Conservation (phyloP, 2,797 vertebrate species). For the Sternotherus odoratus region DNA sequence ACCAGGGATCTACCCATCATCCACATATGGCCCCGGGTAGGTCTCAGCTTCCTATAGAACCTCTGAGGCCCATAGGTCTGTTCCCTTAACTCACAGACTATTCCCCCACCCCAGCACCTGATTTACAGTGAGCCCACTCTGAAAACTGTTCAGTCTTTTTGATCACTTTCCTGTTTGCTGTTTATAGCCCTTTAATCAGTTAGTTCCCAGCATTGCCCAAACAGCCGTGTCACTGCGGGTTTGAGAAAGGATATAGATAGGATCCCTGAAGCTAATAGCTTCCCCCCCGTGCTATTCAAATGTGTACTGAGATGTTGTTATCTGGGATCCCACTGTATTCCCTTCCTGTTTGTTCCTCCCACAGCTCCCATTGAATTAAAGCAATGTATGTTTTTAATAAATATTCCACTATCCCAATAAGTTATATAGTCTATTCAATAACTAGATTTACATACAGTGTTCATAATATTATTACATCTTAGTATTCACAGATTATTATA, state of each 20-base stretch:
- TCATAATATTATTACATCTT: no score
- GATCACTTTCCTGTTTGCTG: not conserved
- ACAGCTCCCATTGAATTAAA: not conserved
- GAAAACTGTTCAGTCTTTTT: not conserved
- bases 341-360: not conserved
- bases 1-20: not conserved
- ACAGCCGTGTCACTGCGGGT: not conserved
- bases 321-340: not conserved
- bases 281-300: not conserved
- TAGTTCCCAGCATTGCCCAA: not conserved
- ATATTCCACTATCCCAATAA: not conserved
- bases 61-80: not conserved
- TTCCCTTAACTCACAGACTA: not conserved
- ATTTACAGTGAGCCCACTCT: not conserved
- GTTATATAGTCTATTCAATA: not conserved
- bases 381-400: not conserved
- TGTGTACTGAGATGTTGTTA: not conserved
- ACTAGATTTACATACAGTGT: no score
- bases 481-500: no score
- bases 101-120: not conserved
- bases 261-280: not conserved
- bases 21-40: not conserved
- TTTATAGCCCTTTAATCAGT: not conserved
- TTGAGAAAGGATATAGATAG: not conserved
- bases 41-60: not conserved